These are phyloP conservation scores for Eumerus sabulonum DNA, from an alignment of 2,888 invertebrate species.

Conservation along the genomic window DNA sequence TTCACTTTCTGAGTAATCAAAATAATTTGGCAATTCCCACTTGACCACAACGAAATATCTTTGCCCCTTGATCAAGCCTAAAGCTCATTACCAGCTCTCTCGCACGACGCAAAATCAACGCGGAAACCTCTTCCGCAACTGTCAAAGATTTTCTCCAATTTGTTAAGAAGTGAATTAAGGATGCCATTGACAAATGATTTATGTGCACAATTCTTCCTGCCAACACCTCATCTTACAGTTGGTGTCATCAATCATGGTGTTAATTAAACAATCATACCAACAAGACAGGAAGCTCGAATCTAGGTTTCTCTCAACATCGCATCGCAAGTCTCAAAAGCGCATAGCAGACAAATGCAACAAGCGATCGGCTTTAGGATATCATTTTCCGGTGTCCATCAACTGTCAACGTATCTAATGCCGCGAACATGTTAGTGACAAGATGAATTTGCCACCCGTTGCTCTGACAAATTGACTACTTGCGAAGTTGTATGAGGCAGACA, in stretches of 20 bases:
- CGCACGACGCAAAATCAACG: background rate
- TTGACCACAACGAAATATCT: constrained; percentile 7
- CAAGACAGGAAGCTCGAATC: background rate
- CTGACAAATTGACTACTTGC: constrained; percentile 67
- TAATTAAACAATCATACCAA: constrained; percentile 48
- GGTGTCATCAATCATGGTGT: constrained; percentile 50
- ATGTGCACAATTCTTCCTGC: constrained; percentile 25
- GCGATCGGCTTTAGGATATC: constrained; percentile 4
- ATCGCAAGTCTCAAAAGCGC: constrained; percentile 48
- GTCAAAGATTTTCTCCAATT: constrained; percentile 38
- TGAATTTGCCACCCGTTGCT: constrained; percentile 66
- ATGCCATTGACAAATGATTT: constrained; percentile 44
- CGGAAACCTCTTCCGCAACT: background rate
- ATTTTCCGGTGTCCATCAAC: constrained; percentile 61
- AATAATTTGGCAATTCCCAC: constrained; percentile 10
- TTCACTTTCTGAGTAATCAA: constrained; percentile 19
- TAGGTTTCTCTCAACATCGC: constrained; percentile 38
- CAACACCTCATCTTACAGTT: background rate
- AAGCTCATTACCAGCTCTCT: constrained; percentile 14
- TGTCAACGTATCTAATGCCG: constrained; percentile 64
- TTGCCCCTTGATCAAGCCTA: background rate
- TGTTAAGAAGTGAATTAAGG: constrained; percentile 38
- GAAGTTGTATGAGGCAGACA: constrained; percentile 4
- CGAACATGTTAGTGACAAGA: constrained; percentile 56
- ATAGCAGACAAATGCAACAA: constrained; percentile 16